Evolutionary conservation across 2,888 invertebrate genomes (phyloP).

Genomic region (Sympetrum striolatum): DNA sequence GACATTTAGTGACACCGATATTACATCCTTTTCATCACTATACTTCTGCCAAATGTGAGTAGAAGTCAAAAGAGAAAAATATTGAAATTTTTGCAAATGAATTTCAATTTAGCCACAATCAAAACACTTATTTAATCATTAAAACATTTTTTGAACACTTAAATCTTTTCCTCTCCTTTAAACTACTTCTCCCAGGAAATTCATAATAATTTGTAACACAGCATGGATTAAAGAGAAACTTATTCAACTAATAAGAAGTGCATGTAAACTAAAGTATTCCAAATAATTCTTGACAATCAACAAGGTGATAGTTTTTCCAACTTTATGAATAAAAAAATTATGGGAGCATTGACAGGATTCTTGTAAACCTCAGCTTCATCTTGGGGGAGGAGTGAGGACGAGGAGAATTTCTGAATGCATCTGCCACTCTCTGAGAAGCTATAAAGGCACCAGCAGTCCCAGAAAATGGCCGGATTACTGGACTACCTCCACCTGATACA

Average conservation of each 20-base stretch:
- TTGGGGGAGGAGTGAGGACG: constrained; percentile 85
- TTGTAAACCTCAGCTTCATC: constrained; percentile 84
- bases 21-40: too few relatives aligned
- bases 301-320: constrained; percentile 14
- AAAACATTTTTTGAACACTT: too few relatives aligned
- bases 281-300: neutral
- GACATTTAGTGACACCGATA: too few relatives aligned
- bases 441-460: constrained; percentile 48
- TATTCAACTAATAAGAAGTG: neutral
- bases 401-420: constrained; percentile 63
- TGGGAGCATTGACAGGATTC: constrained; percentile 6
- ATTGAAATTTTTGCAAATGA: too few relatives aligned
- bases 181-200: too few relatives aligned
- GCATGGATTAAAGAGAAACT: too few relatives aligned
- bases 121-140: too few relatives aligned
- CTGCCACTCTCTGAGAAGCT: constrained; percentile 62
- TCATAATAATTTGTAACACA: too few relatives aligned
- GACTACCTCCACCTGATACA: constrained; percentile 46
- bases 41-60: too few relatives aligned
- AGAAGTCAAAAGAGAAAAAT: too few relatives aligned
- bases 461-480: constrained; percentile 48
- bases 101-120: too few relatives aligned
- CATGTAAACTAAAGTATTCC: neutral
- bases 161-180: too few relatives aligned
- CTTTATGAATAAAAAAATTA: neutral